Conservation (phyloP, 2,797 vertebrate species). For the Alca torda region DNA sequence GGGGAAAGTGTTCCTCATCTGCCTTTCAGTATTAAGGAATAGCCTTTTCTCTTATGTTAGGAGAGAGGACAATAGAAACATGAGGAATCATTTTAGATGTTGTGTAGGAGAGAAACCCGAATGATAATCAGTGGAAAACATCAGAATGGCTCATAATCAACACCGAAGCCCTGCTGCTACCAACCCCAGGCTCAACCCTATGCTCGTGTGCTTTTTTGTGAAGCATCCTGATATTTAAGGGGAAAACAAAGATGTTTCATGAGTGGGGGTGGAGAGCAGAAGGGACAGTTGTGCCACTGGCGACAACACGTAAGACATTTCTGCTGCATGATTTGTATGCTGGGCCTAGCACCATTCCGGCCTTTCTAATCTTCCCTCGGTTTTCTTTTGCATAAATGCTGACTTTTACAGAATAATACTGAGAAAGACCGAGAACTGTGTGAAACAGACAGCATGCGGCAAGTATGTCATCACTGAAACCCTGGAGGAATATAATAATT, state of each 20-base stretch:
- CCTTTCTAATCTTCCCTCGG: background rate
- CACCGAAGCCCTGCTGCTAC: background rate
- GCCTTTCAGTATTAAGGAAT: conserved; percentile 24
- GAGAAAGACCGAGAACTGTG: background rate
- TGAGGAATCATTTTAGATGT: background rate
- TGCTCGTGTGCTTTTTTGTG: background rate
- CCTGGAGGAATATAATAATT: conserved; percentile 11
- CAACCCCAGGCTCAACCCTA: background rate
- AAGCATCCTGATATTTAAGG: background rate
- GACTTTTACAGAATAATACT: background rate
- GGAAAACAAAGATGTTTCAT: background rate
- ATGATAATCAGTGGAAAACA: conserved; percentile 29
- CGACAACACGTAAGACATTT: background rate
- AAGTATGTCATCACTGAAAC: background rate
- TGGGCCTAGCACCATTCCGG: background rate
- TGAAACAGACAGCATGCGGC: conserved; percentile 3
- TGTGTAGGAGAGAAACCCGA: background rate
- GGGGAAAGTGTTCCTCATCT: background rate
- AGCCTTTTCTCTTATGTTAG: background rate
- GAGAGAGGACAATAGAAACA: conserved; percentile 3
- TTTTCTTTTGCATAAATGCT: background rate
- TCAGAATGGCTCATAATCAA: conserved; percentile 31
- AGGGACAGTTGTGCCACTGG: background rate
- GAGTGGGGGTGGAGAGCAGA: background rate
- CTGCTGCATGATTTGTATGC: background rate